These are phyloP conservation scores for Drosophila sordidula DNA, from an alignment of 2,888 invertebrate genomes.

Conservation along the genomic window DNA sequence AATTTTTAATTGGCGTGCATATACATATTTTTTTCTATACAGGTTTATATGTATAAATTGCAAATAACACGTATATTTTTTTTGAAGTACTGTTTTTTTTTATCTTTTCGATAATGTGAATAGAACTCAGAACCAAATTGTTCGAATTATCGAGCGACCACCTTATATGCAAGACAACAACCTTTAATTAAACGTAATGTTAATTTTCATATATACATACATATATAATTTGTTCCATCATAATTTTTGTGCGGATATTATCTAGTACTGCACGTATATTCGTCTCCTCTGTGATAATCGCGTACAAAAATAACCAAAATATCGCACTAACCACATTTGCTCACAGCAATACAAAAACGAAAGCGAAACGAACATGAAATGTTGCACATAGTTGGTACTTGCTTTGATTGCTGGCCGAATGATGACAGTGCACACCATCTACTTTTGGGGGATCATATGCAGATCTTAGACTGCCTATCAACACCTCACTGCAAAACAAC, in stretches of 20 bases:
- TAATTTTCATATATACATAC: no score
- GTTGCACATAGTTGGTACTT: not conserved
- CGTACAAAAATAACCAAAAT: not conserved
- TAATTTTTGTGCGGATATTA: constrained; percentile 1
- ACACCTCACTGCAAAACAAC: not conserved
- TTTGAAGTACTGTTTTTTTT: no score
- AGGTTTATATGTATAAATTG: no score
- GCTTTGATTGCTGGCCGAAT: not conserved
- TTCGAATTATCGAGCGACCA: no score
- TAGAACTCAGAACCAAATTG: no score
- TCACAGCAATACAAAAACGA: not conserved
- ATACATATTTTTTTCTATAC: no score
- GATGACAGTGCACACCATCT: not conserved
- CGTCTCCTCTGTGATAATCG: not conserved
- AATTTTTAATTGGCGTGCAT: no score
- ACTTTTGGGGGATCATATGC: constrained; percentile 1
- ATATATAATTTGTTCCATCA: not conserved
- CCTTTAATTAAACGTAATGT: no score
- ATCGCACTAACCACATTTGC: constrained; percentile 7
- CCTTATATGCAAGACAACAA: no score
- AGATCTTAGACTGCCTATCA: not conserved
- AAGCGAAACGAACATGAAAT: no score
- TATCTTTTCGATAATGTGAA: no score
- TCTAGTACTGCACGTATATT: not conserved
- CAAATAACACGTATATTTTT: no score